Base-by-base conservation (phyloP, 2,888 invertebrate genomes). In the Hoplodrina ambigua region DNA sequence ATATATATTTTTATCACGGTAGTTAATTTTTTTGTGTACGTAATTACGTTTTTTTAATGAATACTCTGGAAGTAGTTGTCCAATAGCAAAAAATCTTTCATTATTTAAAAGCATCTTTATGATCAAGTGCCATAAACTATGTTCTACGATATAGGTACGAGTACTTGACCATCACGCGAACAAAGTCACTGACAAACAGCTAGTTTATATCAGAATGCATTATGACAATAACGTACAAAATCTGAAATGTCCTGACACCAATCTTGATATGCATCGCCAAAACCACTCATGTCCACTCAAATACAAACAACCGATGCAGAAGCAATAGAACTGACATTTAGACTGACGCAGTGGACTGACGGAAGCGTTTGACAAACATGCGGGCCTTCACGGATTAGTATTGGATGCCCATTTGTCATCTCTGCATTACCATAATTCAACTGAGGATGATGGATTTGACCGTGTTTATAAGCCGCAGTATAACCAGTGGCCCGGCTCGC, bases 371-470 rank as follows among this genome's bases (percentile, higher is more conserved):
- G 69, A 78, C 75, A 71, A 72, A 69, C 70, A 78, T 63, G 50
- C 66, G 68, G 73, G 63, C 61, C 68, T 63, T 30, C 61, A 59
- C 20, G 53, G 73, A 61, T 74, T 74, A 74, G 74, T 66, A 82
- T 82, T 78, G 80, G 72, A 72, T 72, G 74, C 63, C 72, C 58
- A 58, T 77, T 69, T 67, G 67, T 77, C 74, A 63, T 56, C 33
- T 55, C 33, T 33, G 70, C 20, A 79, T 81, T 81, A 81, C 56
- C 81, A 73, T 79, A 79, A 79, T 69, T 76, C 72, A 71, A 75
- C 57, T 41, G 44, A 63, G 37, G 63, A 53, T 68, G 68, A 70
- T 61, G 64, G 53, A 71, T 71, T 19, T 55, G 37, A 25, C 49
- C 30, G 44, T 49, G 55, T 41, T 61, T 46, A 55, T 72, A 75